phyloP scores from a whole-genome alignment of 1,140 invertebrate genomes.

The Leptinotarsa defecta region DNA sequence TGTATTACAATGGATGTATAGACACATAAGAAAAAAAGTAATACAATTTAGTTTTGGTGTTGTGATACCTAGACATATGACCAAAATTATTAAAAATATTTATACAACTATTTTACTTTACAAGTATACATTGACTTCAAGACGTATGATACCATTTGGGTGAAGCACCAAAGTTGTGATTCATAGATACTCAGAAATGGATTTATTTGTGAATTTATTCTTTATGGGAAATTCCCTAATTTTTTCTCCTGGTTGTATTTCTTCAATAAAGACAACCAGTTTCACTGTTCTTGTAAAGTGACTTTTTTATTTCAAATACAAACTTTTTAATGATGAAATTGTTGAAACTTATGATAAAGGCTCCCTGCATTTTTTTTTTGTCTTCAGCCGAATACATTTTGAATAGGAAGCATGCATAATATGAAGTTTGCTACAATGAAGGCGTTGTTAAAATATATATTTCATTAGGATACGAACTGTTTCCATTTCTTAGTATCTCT shows the following conservation, averaged over 20 bases:
- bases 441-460: no score
- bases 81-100: conserved; percentile 30
- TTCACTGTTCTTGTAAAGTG: no score
- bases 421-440: no score
- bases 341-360: no score
- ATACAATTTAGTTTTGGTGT: conserved; percentile 34
- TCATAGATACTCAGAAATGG: neutral
- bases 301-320: no score
- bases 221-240: no score
- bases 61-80: conserved; percentile 38
- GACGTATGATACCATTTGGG: neutral
- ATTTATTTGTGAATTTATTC: neutral
- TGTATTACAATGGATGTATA: conserved; percentile 28
- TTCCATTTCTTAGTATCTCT: neutral
- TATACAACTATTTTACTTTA: conserved; percentile 28
- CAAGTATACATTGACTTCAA: conserved; percentile 21
- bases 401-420: no score
- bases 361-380: no score
- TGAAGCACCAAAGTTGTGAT: neutral
- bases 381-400: no score
- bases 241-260: no score
- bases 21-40: conserved; percentile 25
- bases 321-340: no score
- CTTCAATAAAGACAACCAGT: no score
- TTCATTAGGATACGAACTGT: neutral